Base-by-base conservation (phyloP, 2,113 vertebrate genomes). In the Eulemur macaco region DNA sequence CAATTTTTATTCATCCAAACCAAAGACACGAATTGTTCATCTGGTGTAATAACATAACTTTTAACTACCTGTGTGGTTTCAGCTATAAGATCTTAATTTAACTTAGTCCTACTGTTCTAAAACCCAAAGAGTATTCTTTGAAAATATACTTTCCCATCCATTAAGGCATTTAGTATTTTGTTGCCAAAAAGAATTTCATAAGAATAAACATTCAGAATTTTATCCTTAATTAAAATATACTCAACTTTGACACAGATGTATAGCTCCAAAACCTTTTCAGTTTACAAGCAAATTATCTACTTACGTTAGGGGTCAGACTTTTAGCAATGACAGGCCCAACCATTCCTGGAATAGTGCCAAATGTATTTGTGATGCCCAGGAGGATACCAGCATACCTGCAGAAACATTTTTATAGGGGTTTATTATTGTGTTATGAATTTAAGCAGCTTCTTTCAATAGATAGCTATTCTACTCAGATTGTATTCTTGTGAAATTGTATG, bases 291-390 rank as follows among this genome's bases (percentile, higher is more conserved):
- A 76, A 50, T 80, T 93, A 64, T 45, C 84, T 95, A 98, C 99
- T 99, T 99, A 99, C 99, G 50, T 99, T 96, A 73, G 97, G 98
- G 91, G 99, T 99, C 94, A 99, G 98, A 29, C 87, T 98, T 98
- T 99, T 99, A 60, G 99, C 99, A 94, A 99, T 99, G 96, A 99
- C 98, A 68, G 99, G 99, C 52, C 99, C 99, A 91, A 99, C 98
- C 99, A 99, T 99, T 89, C 99, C 99, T 71, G 99, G 99, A 77
- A 99, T 99, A 74, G 99, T 99, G 83, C 99, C 99, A 98, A 99
- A 99, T 45, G 99, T 99, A 98, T 99, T 99, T 97, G 99, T 99
- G 98, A 99, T 99, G 95, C 99, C 99, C 96, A 99, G 99, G 63
- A 99, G 99, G 95, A 99, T 99, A 23, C 99, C 99, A 66, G 99